Evolutionary conservation across 1,140 invertebrate genomes (phyloP).

Genomic region (Microplitis mediator): DNA sequence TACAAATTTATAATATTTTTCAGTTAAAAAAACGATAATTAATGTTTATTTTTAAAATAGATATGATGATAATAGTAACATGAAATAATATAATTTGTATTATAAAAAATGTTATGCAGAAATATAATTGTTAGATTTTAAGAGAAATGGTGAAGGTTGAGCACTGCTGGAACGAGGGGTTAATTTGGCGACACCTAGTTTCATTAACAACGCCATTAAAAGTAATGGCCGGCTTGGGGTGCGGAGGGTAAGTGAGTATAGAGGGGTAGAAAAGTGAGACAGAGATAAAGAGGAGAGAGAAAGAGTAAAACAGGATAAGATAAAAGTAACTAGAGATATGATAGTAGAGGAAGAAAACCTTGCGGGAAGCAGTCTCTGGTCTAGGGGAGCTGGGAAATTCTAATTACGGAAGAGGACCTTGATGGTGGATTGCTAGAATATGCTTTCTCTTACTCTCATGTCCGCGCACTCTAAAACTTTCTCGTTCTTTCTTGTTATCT

Average conservation of each 20-base stretch:
- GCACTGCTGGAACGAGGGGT: constrained; percentile 58
- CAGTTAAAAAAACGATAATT: too few relatives aligned
- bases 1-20: too few relatives aligned
- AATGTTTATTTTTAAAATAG: too few relatives aligned
- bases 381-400: constrained; percentile 48
- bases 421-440: constrained; percentile 26
- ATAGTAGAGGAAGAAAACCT: neutral
- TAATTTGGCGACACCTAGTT: constrained; percentile 63
- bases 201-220: constrained; percentile 64
- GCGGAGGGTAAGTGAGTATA: constrained; percentile 33
- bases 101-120: neutral
- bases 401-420: constrained; percentile 53
- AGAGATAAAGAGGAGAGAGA: neutral
- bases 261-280: neutral
- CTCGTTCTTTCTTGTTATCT: neutral
- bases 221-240: constrained; percentile 58
- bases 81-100: neutral
- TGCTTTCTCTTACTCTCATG: neutral
- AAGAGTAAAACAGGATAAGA: neutral
- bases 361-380: constrained; percentile 28
- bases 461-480: neutral
- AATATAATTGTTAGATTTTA: constrained; percentile 19
- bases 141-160: constrained; percentile 42
- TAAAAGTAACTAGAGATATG: neutral
- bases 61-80: too few relatives aligned